Conservation (phyloP, 2,113 vertebrate species). For the Limnothrissa miodon region DNA sequence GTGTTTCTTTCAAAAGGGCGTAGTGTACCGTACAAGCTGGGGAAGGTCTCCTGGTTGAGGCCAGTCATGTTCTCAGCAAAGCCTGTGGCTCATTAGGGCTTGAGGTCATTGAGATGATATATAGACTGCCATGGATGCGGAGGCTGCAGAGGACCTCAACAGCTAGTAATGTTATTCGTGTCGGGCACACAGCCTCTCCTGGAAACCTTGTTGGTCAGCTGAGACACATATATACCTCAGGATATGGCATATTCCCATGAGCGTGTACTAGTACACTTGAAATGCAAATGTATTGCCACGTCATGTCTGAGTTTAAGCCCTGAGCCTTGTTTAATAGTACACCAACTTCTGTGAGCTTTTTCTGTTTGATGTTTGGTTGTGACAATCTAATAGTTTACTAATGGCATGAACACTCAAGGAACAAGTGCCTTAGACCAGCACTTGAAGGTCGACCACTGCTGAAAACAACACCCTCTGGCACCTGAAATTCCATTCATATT, state of each 20-base stretch:
- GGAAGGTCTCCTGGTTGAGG: background rate
- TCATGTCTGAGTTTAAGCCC: background rate
- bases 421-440: background rate
- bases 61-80: background rate
- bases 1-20: background rate
- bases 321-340: background rate
- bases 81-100: conserved; percentile 4
- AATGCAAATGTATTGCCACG: background rate
- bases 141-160: background rate
- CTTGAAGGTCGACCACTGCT: background rate
- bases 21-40: background rate
- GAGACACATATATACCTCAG: conserved; percentile 2
- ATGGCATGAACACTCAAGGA: background rate
- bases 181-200: background rate
- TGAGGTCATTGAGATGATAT: background rate
- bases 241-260: background rate
- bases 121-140: conserved; percentile 1
- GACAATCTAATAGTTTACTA: background rate
- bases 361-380: background rate
- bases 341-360: background rate
- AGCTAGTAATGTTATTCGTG: background rate
- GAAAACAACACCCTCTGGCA: background rate
- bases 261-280: background rate
- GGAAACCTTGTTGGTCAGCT: background rate
- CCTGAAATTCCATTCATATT: conserved; percentile 40